Base-by-base conservation (phyloP, 2,888 invertebrate species). In the Andrena trimmerana region DNA sequence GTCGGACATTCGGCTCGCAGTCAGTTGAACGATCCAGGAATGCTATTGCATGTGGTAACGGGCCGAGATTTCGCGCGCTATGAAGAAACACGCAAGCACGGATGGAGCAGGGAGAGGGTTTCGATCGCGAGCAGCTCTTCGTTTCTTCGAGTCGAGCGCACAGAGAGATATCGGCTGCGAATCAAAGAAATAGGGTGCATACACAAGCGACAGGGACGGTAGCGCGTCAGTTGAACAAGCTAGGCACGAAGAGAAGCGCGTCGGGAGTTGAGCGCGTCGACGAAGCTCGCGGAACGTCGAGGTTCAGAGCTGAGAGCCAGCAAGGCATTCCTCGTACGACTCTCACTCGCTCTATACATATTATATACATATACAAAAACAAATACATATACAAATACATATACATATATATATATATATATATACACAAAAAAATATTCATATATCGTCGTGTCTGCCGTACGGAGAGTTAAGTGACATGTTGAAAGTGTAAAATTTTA, bases 401-500 rank as follows among this genome's bases (percentile, higher is more conserved):
- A 42, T 42, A 42, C 42, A 42, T 71, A 78, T 50, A 80, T 48
- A 79, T 77, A 76, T 42, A 42, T 42, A 42, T 42, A 42, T 42
- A 42, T 42, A 42, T 42, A 42, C 1, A 42, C 16, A 42, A 31
- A 66, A 73, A 75, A 77, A 33, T 79, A 81, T 72, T 68, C 57
- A 72, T 73, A 77, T 83, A 67, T 84, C 48, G 75, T 80, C 84
- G 86, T 84, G 84, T 86, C 86, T 84, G 75, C 78, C 86, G 78
- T 84, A 73, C 75, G 73, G 70, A 75, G 69, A 80, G 59, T 83
- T 86, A 76, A 77, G 74, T 65, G 69, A 83, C 85, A 88, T 86
- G 88, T 88, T 88, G 87, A 88, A 88, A 88, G 83, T 88, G 88
- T 87, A 79, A 87, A 88, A 88, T 88, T 88, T 86, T 88, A 88